phyloP scores from a whole-genome alignment of 1,140 invertebrate genomes.

The Rhynchophorus ferrugineus region DNA sequence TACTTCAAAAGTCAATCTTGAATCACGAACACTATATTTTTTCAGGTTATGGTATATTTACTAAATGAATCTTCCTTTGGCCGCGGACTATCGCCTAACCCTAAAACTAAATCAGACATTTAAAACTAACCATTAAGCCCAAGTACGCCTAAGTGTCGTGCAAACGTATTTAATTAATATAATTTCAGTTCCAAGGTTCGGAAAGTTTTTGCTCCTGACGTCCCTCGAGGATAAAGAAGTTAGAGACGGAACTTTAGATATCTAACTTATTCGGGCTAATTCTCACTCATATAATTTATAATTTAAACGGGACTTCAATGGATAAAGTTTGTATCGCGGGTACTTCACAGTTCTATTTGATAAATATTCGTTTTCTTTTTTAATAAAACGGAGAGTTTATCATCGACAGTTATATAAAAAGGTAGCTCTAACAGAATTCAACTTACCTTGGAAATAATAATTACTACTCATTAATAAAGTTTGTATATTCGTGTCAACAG shows the following conservation, averaged over 20 bases:
- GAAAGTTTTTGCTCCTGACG: conserved; percentile 4
- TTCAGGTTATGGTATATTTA: too few relatives aligned
- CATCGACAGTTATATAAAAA: too few relatives aligned
- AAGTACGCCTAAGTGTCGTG: background rate
- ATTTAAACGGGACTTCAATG: conserved; percentile 2
- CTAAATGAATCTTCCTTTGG: too few relatives aligned
- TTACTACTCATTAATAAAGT: too few relatives aligned
- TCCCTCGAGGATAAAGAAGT: conserved; percentile 1
- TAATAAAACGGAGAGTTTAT: background rate
- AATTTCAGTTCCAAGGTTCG: conserved; percentile 1
- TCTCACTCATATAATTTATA: conserved; percentile 13
- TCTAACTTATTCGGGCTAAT: conserved; percentile 10
- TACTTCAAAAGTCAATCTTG: too few relatives aligned
- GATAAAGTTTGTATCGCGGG: conserved; percentile 1
- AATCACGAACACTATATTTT: too few relatives aligned
- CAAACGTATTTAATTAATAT: conserved; percentile 5
- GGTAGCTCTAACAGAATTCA: too few relatives aligned
- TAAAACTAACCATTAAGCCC: conserved; percentile 1
- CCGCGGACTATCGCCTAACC: background rate
- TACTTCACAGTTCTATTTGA: background rate
- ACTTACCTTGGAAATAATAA: too few relatives aligned
- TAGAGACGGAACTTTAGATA: conserved; percentile 3
- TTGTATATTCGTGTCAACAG: too few relatives aligned
- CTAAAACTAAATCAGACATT: background rate
- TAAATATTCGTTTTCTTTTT: conserved; percentile 6